Conservation (phyloP, 2,797 vertebrate species). For the Enteromius argenteus region DNA sequence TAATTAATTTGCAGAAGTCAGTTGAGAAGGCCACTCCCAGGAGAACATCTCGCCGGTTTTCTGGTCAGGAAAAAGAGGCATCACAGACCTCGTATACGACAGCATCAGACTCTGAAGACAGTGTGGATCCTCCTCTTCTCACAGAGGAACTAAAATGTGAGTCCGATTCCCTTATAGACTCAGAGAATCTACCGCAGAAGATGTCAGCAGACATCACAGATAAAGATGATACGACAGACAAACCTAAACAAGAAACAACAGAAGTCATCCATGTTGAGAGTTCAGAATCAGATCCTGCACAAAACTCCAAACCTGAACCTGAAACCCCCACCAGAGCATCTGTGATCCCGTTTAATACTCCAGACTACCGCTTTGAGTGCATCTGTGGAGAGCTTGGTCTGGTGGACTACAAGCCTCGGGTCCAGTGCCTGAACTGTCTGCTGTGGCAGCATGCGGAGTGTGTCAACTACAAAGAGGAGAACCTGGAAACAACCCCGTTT, state of each 20-base stretch:
- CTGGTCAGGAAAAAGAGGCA: constrained; percentile 74
- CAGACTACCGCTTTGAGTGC: constrained; percentile 94
- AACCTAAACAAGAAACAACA: constrained; percentile 54
- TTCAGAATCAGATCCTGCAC: constrained; percentile 49
- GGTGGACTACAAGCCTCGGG: constrained; percentile 89
- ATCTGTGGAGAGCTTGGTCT: constrained; percentile 93
- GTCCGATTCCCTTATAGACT: constrained; percentile 56
- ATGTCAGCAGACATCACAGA: neutral
- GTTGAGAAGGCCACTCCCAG: constrained; percentile 67
- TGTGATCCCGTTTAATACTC: constrained; percentile 81
- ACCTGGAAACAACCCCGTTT: constrained; percentile 89
- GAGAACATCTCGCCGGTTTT: constrained; percentile 77
- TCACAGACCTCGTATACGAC: constrained; percentile 67
- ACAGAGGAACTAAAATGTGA: constrained; percentile 62
- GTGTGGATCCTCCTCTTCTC: constrained; percentile 63
- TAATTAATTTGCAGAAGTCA: constrained; percentile 60
- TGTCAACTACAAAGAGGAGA: constrained; percentile 95
- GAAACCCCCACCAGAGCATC: constrained; percentile 71
- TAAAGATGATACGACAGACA: constrained; percentile 47
- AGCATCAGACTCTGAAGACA: constrained; percentile 72
- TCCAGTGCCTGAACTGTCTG: constrained; percentile 95
- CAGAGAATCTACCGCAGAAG: constrained; percentile 47
- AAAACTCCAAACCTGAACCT: constrained; percentile 51
- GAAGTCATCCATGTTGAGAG: neutral
- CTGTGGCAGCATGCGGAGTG: constrained; percentile 97